These are phyloP conservation scores for Xiphorhynchus elegans DNA, from an alignment of 2,113 vertebrate genomes.

Conservation along the genomic window DNA sequence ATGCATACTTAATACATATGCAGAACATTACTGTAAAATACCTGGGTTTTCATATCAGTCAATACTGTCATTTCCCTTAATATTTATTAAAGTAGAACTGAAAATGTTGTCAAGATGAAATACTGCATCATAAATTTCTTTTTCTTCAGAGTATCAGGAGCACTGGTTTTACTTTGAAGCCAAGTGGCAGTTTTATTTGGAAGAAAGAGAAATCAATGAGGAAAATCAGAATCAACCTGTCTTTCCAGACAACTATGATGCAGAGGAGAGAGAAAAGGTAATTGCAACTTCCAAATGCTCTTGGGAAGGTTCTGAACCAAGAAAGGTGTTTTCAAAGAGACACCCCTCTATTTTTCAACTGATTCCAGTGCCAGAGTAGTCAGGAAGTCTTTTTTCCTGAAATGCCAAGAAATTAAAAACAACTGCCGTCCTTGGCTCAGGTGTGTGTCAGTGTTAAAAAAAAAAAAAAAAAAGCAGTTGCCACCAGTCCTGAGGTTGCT, in stretches of 20 bases:
- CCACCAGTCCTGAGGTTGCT: not conserved
- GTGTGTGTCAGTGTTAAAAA: not conserved
- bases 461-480: not conserved
- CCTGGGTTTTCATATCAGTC: not conserved
- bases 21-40: not conserved
- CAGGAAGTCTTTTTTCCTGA: not conserved
- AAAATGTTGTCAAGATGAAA: not conserved
- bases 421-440: not conserved
- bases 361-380: not conserved
- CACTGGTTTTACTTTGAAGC: constrained; percentile 99
- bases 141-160: constrained; percentile 90
- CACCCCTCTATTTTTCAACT: not conserved
- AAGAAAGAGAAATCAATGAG: constrained; percentile 87
- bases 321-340: not conserved
- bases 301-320: not conserved
- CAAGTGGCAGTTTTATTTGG: constrained; percentile 97
- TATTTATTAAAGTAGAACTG: not conserved
- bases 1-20: not conserved
- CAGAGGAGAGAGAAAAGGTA: constrained; percentile 92
- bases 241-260: constrained; percentile 84
- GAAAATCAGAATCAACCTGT: constrained; percentile 82
- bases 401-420: not conserved
- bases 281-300: not conserved
- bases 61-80: not conserved
- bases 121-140: not conserved